A percentile compares a stretch with the other conserved stretches of the same genome.
Conservation (phyloP, 2,797 vertebrate species). For the Echiichthys vipera region DNA sequence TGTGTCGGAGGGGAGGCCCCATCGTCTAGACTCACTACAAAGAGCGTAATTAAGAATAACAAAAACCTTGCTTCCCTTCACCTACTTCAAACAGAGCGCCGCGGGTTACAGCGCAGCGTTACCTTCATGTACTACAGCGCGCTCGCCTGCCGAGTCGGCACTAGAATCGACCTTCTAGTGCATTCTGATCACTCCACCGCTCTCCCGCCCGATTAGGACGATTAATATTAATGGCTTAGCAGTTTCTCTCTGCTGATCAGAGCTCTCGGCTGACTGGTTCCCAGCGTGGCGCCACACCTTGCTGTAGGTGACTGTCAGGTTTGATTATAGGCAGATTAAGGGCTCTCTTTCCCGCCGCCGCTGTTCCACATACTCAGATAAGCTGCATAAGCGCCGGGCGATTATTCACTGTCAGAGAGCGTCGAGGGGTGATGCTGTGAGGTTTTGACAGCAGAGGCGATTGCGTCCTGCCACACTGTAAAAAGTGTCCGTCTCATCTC, state of each 20-base stretch:
- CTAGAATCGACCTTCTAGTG: slow-evolving; percentile 39
- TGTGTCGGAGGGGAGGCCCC: background rate
- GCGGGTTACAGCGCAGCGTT: slow-evolving; percentile 49
- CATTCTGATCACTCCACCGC: slow-evolving; percentile 56
- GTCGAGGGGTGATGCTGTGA: slow-evolving; percentile 44
- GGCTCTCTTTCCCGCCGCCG: slow-evolving; percentile 67
- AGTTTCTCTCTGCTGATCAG: slow-evolving; percentile 71
- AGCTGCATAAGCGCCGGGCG: slow-evolving; percentile 49
- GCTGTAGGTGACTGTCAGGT: slow-evolving; percentile 84
- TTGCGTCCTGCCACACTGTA: slow-evolving; percentile 5
- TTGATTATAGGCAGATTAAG: slow-evolving; percentile 81
- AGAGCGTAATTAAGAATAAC: slow-evolving; percentile 72
- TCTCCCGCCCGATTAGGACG: slow-evolving; percentile 71
- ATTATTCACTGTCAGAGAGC: slow-evolving; percentile 67
- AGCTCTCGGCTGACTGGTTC: slow-evolving; percentile 70
- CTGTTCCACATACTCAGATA: slow-evolving; percentile 57
- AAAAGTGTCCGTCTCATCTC: slow-evolving; percentile 6
- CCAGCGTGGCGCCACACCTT: slow-evolving; percentile 82
- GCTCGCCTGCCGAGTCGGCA: slow-evolving; percentile 25
- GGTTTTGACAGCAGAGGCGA: slow-evolving; percentile 21
- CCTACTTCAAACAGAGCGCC: slow-evolving; percentile 69
- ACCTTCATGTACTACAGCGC: slow-evolving; percentile 64
- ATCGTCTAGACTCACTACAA: slow-evolving; percentile 60
- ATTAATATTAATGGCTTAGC: slow-evolving; percentile 82
- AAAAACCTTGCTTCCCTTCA: slow-evolving; percentile 67